Evolutionary conservation across 2,797 vertebrate species (phyloP).

Genomic region (Knipowitschia caucasica): DNA sequence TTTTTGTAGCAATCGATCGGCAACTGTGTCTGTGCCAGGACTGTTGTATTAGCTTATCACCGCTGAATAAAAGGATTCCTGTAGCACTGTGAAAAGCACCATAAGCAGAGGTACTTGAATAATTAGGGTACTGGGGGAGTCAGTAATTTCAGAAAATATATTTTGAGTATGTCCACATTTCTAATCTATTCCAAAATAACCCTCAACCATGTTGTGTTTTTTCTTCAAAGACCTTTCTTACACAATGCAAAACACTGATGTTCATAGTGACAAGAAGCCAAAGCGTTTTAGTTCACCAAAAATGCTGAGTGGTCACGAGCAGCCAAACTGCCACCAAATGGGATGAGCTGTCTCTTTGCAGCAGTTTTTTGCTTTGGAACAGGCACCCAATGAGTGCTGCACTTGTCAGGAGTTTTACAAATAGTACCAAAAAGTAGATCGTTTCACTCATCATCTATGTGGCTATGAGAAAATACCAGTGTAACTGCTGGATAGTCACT

Average conservation of each 20-base stretch:
- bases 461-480: no score
- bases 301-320: background rate
- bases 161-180: background rate
- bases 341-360: slow-evolving; percentile 3
- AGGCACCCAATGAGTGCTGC: background rate
- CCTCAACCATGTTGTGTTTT: background rate
- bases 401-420: background rate
- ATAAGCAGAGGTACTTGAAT: no score
- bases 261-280: background rate
- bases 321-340: background rate
- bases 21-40: no score
- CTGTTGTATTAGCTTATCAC: no score
- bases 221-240: background rate
- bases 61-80: no score
- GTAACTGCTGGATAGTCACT: no score
- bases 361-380: background rate
- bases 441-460: background rate
- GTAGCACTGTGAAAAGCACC: no score
- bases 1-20: no score
- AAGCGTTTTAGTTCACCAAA: background rate
- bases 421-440: background rate
- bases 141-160: no score
- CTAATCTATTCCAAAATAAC: background rate
- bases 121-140: no score
- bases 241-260: background rate